Percentiles rank a stretch among this genome's conserved stretches.
These are phyloP conservation scores for Condylostylus longicornis DNA, from an alignment of 1,140 invertebrate genomes.

Conservation along the genomic window DNA sequence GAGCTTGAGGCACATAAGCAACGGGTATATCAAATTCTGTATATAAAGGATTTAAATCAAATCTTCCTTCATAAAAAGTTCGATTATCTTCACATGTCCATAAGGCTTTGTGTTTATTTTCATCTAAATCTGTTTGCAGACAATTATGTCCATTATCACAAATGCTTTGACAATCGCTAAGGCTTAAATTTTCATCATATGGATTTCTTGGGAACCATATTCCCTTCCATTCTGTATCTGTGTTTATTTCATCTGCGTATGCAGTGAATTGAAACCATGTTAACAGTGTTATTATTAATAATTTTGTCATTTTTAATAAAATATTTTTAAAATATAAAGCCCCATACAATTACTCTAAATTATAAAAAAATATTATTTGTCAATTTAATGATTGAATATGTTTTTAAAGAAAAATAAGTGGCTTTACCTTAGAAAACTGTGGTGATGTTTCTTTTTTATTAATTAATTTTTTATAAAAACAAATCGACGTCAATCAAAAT, in stretches of 20 bases:
- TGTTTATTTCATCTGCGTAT: constrained; percentile 2
- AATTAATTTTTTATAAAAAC: no score
- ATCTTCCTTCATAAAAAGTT: constrained; percentile 33
- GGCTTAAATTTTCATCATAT: constrained; percentile 10
- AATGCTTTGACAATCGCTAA: constrained; percentile 18
- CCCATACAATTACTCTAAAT: no score
- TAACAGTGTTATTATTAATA: no score
- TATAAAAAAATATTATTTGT: no score
- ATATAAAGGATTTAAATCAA: constrained; percentile 34
- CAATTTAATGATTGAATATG: no score
- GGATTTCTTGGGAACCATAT: constrained; percentile 32
- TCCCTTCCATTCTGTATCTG: constrained; percentile 27
- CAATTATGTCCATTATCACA: constrained; percentile 60
- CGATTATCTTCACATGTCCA: constrained; percentile 26
- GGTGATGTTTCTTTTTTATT: no score
- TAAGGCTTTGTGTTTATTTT: constrained; percentile 45
- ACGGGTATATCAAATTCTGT: constrained; percentile 43
- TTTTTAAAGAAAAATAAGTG: no score
- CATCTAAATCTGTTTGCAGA: constrained; percentile 13
- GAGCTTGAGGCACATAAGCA: constrained; percentile 44
- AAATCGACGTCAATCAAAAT: no score
- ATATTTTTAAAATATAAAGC: no score
- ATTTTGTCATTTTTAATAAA: no score
- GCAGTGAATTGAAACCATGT: no score
- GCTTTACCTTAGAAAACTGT: no score